Evolutionary conservation across 2,888 invertebrate genomes (phyloP), one percentile per base, ranked within the genome.

Genomic region (Brachyptera putata): DNA sequence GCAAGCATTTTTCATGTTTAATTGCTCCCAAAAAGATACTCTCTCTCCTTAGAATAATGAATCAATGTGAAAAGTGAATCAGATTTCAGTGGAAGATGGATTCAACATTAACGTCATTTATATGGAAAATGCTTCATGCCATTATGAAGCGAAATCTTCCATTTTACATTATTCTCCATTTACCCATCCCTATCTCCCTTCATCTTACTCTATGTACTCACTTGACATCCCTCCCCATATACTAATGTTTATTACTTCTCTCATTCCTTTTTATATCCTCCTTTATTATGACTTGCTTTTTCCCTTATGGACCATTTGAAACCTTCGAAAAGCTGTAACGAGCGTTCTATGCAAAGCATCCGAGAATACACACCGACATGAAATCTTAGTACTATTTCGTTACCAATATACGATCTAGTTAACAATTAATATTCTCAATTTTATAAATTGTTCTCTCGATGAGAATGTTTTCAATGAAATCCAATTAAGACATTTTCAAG

Each of bases 231-330:
- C 39, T 24, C 57, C 30, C 43, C 30, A 14, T 57, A 39, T 58
- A 48, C 49, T 58, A 56, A 56, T 55, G 58, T 56, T 25, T 61
- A 61, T 61, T 61, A 57, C 43, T 43, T 43, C 43, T 43, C 43
- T 18, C 48, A 39, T 37, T 48, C 61, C 49, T 61, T 61, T 61
- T 61, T 57, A 26, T 48, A 39, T 16, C 56, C 25, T 36, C 53
- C 57, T 57, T 57, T 58, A 43, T 58, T 61, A 57, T 61, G 46
- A 57, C 16, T 43, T 61, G 61, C 56, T 58, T 61, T 61, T 61
- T 61, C 61, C 61, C 55, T 55, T 26, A 57, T 58, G 61, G 55
- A 61, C 55, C 58, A 61, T 61, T 61, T 58, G 18, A 11, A 16
- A 11, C 43, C 43, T 43, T 18, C 43, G 3, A 37, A n/a, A 3